These are phyloP conservation scores for Podarcis lilfordi DNA, from an alignment of 2,797 vertebrate species.

Conservation along the genomic window DNA sequence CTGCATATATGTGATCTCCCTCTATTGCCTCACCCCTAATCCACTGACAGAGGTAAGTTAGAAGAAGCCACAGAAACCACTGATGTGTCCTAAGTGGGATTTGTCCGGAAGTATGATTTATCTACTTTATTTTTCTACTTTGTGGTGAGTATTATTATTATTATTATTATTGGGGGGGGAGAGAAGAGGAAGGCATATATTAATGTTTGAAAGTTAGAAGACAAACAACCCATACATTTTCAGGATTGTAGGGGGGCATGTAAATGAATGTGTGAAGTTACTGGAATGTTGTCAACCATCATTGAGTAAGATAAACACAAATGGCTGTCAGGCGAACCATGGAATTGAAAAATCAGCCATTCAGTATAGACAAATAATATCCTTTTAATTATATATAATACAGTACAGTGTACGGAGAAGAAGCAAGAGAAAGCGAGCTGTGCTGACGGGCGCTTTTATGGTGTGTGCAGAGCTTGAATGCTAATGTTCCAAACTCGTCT, in stretches of 20 bases:
- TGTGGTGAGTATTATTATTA: not conserved
- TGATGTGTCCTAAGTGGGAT: not conserved
- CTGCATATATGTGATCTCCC: not conserved
- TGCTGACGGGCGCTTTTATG: not conserved
- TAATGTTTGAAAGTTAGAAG: not conserved
- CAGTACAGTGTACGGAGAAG: not conserved
- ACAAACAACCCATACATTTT: not conserved
- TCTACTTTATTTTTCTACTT: not conserved
- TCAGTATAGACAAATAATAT: conserved; percentile 1
- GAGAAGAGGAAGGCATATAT: not conserved
- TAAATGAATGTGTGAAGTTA: not conserved
- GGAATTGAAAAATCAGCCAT: conserved; percentile 35
- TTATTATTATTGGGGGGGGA: too few species aligned
- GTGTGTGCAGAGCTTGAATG: not conserved
- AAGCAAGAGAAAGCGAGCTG: not conserved
- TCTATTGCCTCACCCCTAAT: too few species aligned
- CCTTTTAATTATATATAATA: conserved; percentile 10
- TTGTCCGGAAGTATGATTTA: not conserved
- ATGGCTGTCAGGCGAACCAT: not conserved
- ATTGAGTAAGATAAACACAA: conserved; percentile 27
- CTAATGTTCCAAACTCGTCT: conserved; percentile 24
- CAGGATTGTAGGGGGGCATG: not conserved
- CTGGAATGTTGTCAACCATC: not conserved
- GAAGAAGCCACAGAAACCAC: not conserved
- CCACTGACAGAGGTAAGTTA: not conserved